A percentile compares a stretch with the other conserved stretches of the same genome.
These are phyloP conservation scores for Lanius ludovicianus DNA, from an alignment of 2,113 vertebrate species.

Conservation along the genomic window DNA sequence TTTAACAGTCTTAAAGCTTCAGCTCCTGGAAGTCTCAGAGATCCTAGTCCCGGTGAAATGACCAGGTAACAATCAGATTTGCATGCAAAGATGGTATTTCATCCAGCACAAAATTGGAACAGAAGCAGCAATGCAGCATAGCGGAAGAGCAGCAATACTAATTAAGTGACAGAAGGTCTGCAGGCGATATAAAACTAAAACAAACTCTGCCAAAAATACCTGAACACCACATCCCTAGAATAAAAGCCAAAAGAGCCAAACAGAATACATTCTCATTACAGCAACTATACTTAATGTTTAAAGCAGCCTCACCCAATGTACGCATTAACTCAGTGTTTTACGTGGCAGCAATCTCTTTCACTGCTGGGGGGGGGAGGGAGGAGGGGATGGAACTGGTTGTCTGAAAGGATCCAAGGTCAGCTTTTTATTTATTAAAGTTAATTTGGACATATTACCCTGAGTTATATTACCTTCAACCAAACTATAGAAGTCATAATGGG, in stretches of 20 bases:
- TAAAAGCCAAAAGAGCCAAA: neutral
- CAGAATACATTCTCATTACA: neutral
- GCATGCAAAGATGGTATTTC: neutral
- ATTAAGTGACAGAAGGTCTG: neutral
- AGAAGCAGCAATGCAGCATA: neutral
- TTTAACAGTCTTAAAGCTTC: neutral
- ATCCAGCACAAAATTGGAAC: neutral
- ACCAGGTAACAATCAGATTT: neutral
- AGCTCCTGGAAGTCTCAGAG: neutral
- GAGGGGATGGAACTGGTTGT: neutral
- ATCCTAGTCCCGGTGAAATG: neutral
- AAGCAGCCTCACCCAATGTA: neutral
- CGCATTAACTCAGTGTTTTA: neutral
- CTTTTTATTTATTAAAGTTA: neutral
- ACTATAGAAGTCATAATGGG: neutral
- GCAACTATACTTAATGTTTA: neutral
- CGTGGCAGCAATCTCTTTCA: neutral
- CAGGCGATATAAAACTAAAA: neutral
- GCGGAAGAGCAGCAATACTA: neutral
- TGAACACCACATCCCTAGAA: neutral
- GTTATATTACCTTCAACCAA: neutral
- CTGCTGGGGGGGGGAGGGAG: too few relatives aligned
- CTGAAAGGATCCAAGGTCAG: neutral
- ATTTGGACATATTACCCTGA: neutral
- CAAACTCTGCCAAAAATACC: neutral